Conservation (phyloP, 2,888 invertebrate species). For the Coenonympha arcania region DNA sequence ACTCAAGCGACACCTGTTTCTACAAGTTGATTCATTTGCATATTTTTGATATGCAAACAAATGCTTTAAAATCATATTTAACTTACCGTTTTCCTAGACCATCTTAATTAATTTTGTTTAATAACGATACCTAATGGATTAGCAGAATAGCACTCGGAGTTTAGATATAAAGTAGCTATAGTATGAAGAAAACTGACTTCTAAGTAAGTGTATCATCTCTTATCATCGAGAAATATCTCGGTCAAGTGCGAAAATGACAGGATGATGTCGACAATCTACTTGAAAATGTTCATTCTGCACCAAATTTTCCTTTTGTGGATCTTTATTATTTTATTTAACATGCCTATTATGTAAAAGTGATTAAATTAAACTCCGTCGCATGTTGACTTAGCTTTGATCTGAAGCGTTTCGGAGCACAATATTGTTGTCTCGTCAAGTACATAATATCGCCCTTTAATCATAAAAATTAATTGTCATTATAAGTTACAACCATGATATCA, state of each 20-base stretch:
- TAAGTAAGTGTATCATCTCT: not conserved
- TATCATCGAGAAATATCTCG: not conserved
- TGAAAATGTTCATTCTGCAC: not conserved
- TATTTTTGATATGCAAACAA: not conserved
- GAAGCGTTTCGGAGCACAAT: too few relatives aligned
- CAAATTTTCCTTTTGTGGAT: conserved; percentile 11
- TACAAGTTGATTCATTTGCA: not conserved
- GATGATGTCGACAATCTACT: not conserved
- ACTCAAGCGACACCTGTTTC: conserved; percentile 18
- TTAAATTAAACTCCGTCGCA: conserved; percentile 17
- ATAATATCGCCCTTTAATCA: too few relatives aligned
- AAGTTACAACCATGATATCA: too few relatives aligned
- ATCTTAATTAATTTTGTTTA: not conserved
- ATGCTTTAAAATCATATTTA: not conserved
- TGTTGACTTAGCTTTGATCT: conserved; percentile 13
- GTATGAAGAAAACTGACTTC: too few relatives aligned
- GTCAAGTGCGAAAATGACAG: not conserved
- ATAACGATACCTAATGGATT: too few relatives aligned
- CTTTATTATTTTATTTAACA: conserved; percentile 7
- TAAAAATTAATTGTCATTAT: too few relatives aligned
- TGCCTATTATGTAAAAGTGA: conserved; percentile 7
- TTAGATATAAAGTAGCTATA: too few relatives aligned
- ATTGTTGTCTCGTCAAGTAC: too few relatives aligned
- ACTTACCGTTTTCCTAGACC: not conserved
- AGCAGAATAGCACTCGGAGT: too few relatives aligned